Evolutionary conservation across 2,113 vertebrate species (phyloP).

Genomic region (Scortum barcoo): DNA sequence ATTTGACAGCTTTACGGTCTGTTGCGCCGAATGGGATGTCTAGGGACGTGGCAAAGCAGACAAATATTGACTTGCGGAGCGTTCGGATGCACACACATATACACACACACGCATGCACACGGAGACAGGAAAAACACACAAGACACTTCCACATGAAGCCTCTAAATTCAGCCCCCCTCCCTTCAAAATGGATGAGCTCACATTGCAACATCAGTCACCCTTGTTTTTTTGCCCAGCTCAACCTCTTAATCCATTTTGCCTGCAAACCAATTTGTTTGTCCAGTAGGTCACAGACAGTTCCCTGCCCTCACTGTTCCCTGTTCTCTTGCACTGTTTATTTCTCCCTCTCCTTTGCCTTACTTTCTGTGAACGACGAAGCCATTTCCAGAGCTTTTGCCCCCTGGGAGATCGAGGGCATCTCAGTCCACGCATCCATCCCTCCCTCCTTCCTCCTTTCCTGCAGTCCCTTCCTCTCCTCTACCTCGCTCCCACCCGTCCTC

Average conservation of each 20-base stretch:
- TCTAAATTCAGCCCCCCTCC: slow-evolving; percentile 67
- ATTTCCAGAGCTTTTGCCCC: slow-evolving; percentile 75
- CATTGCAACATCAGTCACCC: slow-evolving; percentile 73
- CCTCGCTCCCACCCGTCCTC: slow-evolving; percentile 3
- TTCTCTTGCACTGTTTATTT: slow-evolving; percentile 54
- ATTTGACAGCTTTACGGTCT: slow-evolving; percentile 85
- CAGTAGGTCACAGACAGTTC: slow-evolving; percentile 76
- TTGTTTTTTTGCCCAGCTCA: slow-evolving; percentile 65
- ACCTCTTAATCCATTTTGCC: slow-evolving; percentile 82
- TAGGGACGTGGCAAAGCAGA: slow-evolving; percentile 81
- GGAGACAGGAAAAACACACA: slow-evolving; percentile 45
- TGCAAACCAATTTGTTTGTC: slow-evolving; percentile 82
- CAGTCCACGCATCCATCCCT: slow-evolving; percentile 58
- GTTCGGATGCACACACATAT: slow-evolving; percentile 20
- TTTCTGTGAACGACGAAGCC: slow-evolving; percentile 68
- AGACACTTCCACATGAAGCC: slow-evolving; percentile 66
- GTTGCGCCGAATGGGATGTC: slow-evolving; percentile 81
- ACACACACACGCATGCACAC: slow-evolving; percentile 20
- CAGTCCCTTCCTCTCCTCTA: slow-evolving; percentile 19
- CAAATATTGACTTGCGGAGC: slow-evolving; percentile 84
- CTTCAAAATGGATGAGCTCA: slow-evolving; percentile 78
- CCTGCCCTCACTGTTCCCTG: slow-evolving; percentile 60
- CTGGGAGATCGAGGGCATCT: slow-evolving; percentile 74
- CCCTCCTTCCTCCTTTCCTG: slow-evolving; percentile 21
- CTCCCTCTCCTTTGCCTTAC: slow-evolving; percentile 50